A percentile compares a stretch with the other conserved stretches of the same genome.
These are phyloP conservation scores for Drosophila siamana DNA, from an alignment of 2,888 invertebrate genomes.

Conservation along the genomic window DNA sequence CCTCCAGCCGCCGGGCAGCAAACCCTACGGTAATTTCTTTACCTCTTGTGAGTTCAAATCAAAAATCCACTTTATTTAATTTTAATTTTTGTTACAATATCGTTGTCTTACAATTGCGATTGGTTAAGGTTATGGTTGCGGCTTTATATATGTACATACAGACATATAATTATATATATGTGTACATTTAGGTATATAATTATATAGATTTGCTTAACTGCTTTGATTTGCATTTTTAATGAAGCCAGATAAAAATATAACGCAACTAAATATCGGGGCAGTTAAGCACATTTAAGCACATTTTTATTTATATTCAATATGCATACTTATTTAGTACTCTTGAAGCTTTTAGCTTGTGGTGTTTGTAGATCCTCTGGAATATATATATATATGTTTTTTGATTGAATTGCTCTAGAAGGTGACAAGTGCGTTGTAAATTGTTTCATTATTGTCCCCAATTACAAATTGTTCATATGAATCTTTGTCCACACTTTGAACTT, in stretches of 20 bases:
- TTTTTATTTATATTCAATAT: too few species aligned
- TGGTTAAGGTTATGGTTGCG: conserved; percentile 33
- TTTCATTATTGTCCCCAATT: background rate
- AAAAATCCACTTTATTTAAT: conserved; percentile 73
- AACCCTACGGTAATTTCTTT: conserved; percentile 93
- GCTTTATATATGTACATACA: background rate
- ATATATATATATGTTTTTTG: background rate
- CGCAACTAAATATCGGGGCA: too few species aligned
- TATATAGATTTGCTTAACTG: too few species aligned
- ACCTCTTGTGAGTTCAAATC: conserved; percentile 85
- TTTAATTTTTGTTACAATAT: conserved; percentile 58
- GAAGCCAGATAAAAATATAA: too few species aligned
- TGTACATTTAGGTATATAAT: too few species aligned
- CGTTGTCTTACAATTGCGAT: conserved; percentile 27
- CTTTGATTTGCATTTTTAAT: too few species aligned
- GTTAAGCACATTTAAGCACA: too few species aligned
- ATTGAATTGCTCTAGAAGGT: background rate
- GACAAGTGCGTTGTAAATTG: background rate
- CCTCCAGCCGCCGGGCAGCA: conserved; percentile 95
- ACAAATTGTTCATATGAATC: background rate
- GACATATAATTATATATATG: background rate
- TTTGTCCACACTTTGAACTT: conserved; percentile 9
- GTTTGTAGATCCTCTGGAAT: conserved; percentile 1
- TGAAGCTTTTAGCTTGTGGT: conserved; percentile 26
- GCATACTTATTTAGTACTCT: conserved; percentile 15